These are phyloP conservation scores for Hylaeus anthracinus DNA, from an alignment of 1,140 invertebrate genomes.

Conservation along the genomic window DNA sequence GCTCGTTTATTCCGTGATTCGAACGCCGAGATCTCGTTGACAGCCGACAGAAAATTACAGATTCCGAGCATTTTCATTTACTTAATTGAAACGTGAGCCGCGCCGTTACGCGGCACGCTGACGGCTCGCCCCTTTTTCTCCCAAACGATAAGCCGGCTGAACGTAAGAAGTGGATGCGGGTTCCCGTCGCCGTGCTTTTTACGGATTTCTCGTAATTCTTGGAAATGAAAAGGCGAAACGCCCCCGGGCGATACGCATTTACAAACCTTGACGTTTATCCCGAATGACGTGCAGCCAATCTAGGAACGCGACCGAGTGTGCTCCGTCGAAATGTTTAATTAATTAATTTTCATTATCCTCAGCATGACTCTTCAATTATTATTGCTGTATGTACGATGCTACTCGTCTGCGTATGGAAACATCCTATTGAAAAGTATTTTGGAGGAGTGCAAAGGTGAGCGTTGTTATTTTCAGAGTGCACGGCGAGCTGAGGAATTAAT, in stretches of 20 bases:
- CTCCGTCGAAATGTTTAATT: background rate
- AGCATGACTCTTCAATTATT: no score
- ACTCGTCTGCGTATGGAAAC: no score
- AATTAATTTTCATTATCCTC: conserved; percentile 16
- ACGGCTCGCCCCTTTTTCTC: background rate
- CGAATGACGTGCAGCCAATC: background rate
- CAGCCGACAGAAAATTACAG: background rate
- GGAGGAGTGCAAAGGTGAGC: no score
- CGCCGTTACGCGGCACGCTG: background rate
- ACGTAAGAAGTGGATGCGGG: background rate
- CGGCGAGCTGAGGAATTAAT: no score
- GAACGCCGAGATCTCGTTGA: background rate
- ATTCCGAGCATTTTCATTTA: conserved; percentile 51
- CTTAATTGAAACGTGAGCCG: conserved; percentile 47
- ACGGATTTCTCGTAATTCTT: background rate
- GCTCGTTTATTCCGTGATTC: conserved; percentile 2
- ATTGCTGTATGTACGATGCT: no score
- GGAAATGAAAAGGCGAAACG: background rate
- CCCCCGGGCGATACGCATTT: no score
- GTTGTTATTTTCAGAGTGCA: no score
- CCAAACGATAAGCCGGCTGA: conserved; percentile 3
- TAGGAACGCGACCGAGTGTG: background rate
- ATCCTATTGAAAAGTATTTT: no score
- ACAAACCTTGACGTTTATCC: background rate
- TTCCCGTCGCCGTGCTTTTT: background rate